phyloP scores from a whole-genome alignment of 2,797 vertebrate species.

The Tokudaia muenninki region DNA sequence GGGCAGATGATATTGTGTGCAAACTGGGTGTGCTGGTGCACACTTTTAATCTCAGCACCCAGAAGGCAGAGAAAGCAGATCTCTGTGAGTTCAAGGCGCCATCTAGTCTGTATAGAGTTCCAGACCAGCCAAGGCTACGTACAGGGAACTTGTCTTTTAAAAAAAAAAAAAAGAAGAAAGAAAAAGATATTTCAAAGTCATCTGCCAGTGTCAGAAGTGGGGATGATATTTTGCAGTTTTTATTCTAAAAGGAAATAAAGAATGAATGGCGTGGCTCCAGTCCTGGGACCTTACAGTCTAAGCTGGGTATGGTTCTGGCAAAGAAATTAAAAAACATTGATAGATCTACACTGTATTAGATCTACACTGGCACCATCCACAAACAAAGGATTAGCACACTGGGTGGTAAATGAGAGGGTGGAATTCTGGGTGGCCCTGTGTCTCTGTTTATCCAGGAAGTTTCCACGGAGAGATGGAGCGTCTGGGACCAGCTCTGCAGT shows the following conservation, averaged over 20 bases:
- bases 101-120: background rate
- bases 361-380: background rate
- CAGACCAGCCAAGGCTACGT: background rate
- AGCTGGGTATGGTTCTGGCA: background rate
- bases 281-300: background rate
- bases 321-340: background rate
- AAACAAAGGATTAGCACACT: background rate
- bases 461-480: background rate
- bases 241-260: constrained; percentile 47
- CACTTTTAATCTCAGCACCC: background rate
- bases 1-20: background rate
- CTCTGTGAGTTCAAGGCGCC: background rate
- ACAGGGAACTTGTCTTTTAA: background rate
- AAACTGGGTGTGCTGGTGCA: background rate
- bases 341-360: background rate
- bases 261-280: background rate
- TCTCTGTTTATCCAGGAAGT: background rate
- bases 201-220: background rate
- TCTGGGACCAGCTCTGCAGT: background rate
- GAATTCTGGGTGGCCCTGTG: background rate
- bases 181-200: background rate
- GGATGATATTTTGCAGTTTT: background rate
- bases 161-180: background rate
- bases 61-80: background rate
- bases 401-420: background rate